These are phyloP conservation scores for Hydrozoanthus tunicans DNA, from an alignment of 64 coral and sea anemone species.

Conservation along the genomic window DNA sequence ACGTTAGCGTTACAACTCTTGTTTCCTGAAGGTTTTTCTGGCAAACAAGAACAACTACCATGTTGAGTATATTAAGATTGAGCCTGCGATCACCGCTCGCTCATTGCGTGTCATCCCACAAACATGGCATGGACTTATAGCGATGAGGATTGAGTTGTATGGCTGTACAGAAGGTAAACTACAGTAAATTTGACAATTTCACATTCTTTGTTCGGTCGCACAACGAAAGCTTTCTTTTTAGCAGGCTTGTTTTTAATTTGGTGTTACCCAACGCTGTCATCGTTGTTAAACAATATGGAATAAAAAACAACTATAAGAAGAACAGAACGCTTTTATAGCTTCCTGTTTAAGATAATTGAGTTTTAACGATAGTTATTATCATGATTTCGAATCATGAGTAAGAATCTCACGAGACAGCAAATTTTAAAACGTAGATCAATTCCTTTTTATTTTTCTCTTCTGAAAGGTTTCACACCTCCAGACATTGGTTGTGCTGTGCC, in stretches of 20 bases:
- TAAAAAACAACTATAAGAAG: neutral
- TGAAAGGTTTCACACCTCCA: conserved; percentile 28
- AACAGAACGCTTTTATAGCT: neutral
- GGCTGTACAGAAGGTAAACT: conserved; percentile 33
- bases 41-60: conserved; percentile 33
- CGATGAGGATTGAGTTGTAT: conserved; percentile 65
- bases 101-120: conserved; percentile 29
- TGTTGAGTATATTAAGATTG: conserved; percentile 16
- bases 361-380: neutral
- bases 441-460: neutral
- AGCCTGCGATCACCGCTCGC: conserved; percentile 3
- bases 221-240: too few relatives aligned
- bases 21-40: neutral
- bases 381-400: neutral
- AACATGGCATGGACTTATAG: conserved; percentile 44
- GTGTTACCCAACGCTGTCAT: neutral
- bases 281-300: neutral
- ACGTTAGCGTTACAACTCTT: neutral
- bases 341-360: neutral
- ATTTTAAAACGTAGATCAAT: too few relatives aligned
- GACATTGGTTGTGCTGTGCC: conserved; percentile 8
- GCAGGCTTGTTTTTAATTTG: too few relatives aligned
- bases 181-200: too few relatives aligned
- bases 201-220: too few relatives aligned
- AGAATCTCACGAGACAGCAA: neutral